These are phyloP conservation scores for Diacarnus erythraeanus DNA, from an alignment of 37 sponge, comb jelly and placozoan species.

Conservation along the genomic window DNA sequence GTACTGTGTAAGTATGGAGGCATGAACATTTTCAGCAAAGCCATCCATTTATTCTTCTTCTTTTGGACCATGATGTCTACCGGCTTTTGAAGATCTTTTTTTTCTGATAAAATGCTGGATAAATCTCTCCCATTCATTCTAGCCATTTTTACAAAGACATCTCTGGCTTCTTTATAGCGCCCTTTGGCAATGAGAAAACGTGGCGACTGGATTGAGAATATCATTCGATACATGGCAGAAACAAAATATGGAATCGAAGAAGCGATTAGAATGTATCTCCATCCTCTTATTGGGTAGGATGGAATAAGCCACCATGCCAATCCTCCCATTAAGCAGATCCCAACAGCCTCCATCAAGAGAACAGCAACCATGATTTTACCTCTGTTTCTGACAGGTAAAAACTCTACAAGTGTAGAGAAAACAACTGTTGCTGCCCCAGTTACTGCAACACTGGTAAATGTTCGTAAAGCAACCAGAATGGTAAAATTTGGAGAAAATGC, in stretches of 20 bases:
- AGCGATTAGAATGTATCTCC: slow-evolving; percentile 35
- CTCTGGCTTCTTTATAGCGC: neutral
- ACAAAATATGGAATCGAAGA: slow-evolving; percentile 21
- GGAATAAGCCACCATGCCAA: slow-evolving; percentile 60
- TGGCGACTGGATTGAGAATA: slow-evolving; percentile 37
- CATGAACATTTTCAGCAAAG: slow-evolving; percentile 26
- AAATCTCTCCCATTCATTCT: slow-evolving; percentile 27
- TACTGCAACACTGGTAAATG: slow-evolving; percentile 27
- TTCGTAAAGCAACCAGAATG: slow-evolving; percentile 32
- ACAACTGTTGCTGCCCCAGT: slow-evolving; percentile 2
- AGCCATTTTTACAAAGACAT: slow-evolving; percentile 2
- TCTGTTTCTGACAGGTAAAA: slow-evolving; percentile 42
- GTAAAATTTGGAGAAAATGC: slow-evolving; percentile 42
- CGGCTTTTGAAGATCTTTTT: neutral
- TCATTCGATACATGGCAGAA: slow-evolving; percentile 4
- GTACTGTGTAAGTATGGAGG: slow-evolving; percentile 34
- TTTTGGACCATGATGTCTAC: neutral
- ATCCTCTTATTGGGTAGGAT: slow-evolving; percentile 18
- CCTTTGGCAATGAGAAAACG: slow-evolving; percentile 30
- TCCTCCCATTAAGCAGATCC: slow-evolving; percentile 15
- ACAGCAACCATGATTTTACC: slow-evolving; percentile 3
- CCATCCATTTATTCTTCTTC: no score
- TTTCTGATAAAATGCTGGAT: neutral
- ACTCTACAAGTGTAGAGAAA: slow-evolving; percentile 43
- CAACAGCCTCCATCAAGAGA: slow-evolving; percentile 23